Percentiles rank a stretch among this genome's conserved stretches.
phyloP scores from a whole-genome alignment of 2,888 invertebrate species.

The Chymomyza caudatula region DNA sequence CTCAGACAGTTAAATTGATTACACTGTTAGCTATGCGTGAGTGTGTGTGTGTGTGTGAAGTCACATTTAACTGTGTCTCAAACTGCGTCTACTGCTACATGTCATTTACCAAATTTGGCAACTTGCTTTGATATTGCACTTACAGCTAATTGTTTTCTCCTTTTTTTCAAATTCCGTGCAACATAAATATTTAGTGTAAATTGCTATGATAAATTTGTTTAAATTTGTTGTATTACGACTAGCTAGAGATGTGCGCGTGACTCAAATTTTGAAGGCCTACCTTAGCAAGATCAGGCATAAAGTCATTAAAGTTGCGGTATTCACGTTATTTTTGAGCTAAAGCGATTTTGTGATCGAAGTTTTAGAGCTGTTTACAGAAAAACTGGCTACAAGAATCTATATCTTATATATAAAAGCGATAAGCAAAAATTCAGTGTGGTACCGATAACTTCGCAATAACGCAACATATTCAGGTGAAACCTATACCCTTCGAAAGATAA shows the following conservation, averaged over 20 bases:
- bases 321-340: too few relatives aligned
- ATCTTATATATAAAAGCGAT: too few relatives aligned
- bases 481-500: too few relatives aligned
- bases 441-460: too few relatives aligned
- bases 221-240: constrained; percentile 15
- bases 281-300: too few relatives aligned
- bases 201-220: constrained; percentile 63
- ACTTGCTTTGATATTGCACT: constrained; percentile 13
- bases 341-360: too few relatives aligned
- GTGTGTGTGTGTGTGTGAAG: constrained; percentile 7
- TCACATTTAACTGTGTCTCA: constrained; percentile 1
- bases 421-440: too few relatives aligned
- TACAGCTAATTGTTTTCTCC: constrained; percentile 4
- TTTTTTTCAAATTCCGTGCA: constrained; percentile 23
- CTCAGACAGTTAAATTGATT: constrained; percentile 66
- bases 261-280: not conserved
- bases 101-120: constrained; percentile 61
- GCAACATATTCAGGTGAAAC: too few relatives aligned
- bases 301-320: too few relatives aligned
- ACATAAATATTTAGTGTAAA: constrained; percentile 44
- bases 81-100: constrained; percentile 4
- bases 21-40: constrained; percentile 27
- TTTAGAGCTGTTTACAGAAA: too few relatives aligned
- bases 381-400: too few relatives aligned
- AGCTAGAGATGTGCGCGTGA: not conserved